These are phyloP conservation scores for Connochaetes taurinus DNA, from an alignment of 2,113 vertebrate species.

Conservation along the genomic window DNA sequence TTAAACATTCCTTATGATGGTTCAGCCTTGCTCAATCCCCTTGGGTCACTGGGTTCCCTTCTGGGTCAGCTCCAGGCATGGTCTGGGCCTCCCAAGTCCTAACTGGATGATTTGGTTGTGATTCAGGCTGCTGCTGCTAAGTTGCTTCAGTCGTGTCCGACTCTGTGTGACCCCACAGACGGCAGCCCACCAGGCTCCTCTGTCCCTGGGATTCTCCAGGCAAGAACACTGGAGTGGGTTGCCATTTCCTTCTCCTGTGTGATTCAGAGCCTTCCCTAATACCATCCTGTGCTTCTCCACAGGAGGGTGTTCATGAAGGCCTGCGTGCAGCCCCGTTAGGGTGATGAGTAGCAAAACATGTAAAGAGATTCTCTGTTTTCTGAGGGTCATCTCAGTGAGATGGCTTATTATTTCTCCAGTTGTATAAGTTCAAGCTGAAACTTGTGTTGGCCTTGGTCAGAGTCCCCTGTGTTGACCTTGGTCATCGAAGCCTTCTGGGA, in stretches of 20 bases:
- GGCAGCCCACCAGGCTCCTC: not conserved
- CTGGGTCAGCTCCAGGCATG: not conserved
- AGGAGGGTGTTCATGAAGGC: not conserved
- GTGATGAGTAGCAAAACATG: not conserved
- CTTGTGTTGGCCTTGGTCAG: not conserved
- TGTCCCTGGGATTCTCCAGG: not conserved
- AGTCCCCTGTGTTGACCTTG: not conserved
- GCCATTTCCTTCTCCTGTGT: not conserved
- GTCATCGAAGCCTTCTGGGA: not conserved
- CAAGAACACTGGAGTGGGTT: not conserved
- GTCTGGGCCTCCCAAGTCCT: not conserved
- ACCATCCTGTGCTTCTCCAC: not conserved
- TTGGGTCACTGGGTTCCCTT: not conserved
- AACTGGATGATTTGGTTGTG: not conserved
- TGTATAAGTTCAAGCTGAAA: not conserved
- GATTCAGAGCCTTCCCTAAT: not conserved
- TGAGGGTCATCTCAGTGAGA: not conserved
- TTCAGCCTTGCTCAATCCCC: not conserved
- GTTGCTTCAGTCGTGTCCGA: accelerated
- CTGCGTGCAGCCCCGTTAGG: not conserved
- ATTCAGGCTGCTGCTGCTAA: not conserved
- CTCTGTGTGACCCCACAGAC: not conserved
- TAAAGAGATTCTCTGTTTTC: not conserved
- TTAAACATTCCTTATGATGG: not conserved
- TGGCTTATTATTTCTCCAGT: not conserved